Evolutionary conservation across 1,140 invertebrate genomes (phyloP).

Genomic region (Polypedilum pembai): DNA sequence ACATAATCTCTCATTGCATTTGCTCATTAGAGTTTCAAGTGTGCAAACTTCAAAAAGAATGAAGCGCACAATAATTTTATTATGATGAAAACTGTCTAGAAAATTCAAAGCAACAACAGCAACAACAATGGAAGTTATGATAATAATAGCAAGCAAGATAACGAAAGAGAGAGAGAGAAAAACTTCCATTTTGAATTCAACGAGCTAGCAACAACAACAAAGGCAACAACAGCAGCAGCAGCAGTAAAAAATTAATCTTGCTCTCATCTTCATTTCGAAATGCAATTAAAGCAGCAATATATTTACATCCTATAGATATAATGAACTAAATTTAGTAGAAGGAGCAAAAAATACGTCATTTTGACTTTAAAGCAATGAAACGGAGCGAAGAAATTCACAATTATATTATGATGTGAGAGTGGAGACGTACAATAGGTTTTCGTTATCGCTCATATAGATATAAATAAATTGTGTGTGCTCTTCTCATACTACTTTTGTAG

Average conservation of each 20-base stretch:
- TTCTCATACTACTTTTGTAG: background rate
- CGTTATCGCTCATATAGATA: background rate
- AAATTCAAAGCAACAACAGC: no score
- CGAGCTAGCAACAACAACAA: background rate
- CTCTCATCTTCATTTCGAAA: background rate
- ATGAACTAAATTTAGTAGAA: no score
- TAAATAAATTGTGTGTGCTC: background rate
- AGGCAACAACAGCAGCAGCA: background rate
- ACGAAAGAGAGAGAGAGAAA: background rate
- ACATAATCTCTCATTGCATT: no score
- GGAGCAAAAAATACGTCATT: background rate
- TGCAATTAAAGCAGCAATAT: background rate
- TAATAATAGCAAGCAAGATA: background rate
- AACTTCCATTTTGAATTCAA: conserved; percentile 18
- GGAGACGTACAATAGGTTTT: background rate
- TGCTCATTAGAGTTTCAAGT: no score
- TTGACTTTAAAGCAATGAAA: conserved; percentile 9
- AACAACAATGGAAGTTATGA: background rate
- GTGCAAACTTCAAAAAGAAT: no score
- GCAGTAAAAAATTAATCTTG: background rate
- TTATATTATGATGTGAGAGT: conserved; percentile 13
- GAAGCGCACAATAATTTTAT: no score
- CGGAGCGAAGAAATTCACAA: background rate
- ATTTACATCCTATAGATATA: background rate
- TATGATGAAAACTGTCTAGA: no score